Conservation (phyloP, 2,797 vertebrate genomes). For the Malacoctenus gilli region DNA sequence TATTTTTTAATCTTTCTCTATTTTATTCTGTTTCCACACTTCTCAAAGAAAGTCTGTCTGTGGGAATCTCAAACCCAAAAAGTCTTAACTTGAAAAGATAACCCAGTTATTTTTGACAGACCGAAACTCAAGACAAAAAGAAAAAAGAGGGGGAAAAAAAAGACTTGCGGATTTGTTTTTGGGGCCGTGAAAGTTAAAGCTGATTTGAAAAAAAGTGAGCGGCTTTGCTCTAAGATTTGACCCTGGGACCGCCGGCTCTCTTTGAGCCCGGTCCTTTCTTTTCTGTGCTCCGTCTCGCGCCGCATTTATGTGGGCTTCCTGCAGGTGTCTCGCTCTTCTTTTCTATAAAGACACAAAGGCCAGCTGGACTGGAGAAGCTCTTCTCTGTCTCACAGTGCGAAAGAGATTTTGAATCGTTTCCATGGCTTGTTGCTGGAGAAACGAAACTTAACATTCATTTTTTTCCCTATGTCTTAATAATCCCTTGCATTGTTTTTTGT, state of each 20-base stretch:
- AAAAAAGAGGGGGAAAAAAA: background rate
- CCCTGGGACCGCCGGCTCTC: background rate
- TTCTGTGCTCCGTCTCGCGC: background rate
- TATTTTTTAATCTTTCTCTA: background rate
- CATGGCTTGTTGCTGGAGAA: background rate
- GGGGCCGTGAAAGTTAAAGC: background rate
- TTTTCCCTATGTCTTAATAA: background rate
- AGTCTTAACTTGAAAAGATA: background rate
- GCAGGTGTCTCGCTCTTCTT: background rate
- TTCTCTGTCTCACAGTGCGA: background rate
- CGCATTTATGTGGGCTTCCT: background rate
- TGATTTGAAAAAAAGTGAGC: background rate
- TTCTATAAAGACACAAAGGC: background rate
- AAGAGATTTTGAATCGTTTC: background rate
- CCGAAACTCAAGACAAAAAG: background rate
- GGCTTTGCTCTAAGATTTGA: background rate
- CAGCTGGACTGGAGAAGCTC: slow-evolving; percentile 1
- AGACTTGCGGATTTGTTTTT: background rate
- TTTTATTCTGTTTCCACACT: background rate
- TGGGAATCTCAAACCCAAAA: background rate
- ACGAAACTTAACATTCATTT: background rate
- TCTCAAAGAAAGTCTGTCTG: slow-evolving; percentile 2
- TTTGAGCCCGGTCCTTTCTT: background rate
- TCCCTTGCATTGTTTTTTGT: background rate
- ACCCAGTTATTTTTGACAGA: background rate